Conservation (phyloP, 2,797 vertebrate species). For the Crenuchus spilurus region DNA sequence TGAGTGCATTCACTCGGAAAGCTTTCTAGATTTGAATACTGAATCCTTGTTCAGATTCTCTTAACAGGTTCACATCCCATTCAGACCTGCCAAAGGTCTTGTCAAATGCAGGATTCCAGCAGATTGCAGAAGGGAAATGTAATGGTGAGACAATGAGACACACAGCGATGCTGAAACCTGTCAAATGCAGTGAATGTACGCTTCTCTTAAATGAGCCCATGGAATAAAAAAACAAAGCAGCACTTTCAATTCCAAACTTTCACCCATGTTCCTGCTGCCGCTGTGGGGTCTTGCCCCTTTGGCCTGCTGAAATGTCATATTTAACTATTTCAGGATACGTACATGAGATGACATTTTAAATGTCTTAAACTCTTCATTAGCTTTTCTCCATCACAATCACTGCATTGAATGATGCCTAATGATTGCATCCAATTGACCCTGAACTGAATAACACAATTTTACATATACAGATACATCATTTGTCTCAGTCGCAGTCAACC, state of each 20-base stretch:
- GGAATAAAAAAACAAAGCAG: background rate
- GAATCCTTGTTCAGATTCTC: constrained; percentile 11
- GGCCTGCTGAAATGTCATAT: constrained; percentile 28
- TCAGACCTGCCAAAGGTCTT: constrained; percentile 9
- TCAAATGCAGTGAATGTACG: constrained; percentile 1
- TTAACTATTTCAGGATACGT: constrained; percentile 6
- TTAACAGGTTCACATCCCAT: constrained; percentile 4
- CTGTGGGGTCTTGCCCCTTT: background rate
- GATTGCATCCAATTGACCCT: background rate
- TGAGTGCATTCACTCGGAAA: constrained; percentile 42
- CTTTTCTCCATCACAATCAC: background rate
- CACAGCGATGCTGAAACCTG: constrained; percentile 2
- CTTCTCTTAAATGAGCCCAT: background rate
- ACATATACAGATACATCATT: background rate
- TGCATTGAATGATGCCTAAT: constrained; percentile 6
- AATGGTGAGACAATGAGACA: background rate
- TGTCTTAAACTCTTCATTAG: constrained; percentile 3
- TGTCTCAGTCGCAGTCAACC: background rate
- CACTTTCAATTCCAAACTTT: constrained; percentile 7
- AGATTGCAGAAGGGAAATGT: background rate
- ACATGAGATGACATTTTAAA: constrained; percentile 31
- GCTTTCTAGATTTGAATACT: constrained; percentile 16
- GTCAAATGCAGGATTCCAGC: constrained; percentile 8
- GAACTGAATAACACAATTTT: background rate
- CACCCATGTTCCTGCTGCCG: too few relatives aligned